These are phyloP conservation scores for Neodiprion fabricii DNA, from an alignment of 1,140 invertebrate genomes.

Conservation along the genomic window DNA sequence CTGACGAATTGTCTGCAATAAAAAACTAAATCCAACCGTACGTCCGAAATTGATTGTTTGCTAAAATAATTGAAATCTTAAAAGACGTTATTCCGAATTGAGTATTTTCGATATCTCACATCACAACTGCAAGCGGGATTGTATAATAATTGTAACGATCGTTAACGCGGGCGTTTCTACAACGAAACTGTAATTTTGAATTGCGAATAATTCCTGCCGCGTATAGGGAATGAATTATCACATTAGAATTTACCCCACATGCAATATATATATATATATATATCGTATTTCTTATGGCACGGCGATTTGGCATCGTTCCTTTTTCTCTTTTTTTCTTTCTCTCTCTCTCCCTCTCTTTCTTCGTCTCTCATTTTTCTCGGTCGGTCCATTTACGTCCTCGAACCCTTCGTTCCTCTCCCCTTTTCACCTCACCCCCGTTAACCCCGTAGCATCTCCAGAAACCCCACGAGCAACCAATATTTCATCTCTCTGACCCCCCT, in stretches of 20 bases:
- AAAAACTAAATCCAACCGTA: too few species aligned
- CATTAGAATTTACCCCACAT: neutral
- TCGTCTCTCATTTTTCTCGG: neutral
- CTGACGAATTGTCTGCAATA: too few species aligned
- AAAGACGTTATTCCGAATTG: too few species aligned
- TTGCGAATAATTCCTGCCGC: neutral
- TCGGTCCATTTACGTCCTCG: neutral
- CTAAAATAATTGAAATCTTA: too few species aligned
- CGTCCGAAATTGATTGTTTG: too few species aligned
- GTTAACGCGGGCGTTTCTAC: too few species aligned
- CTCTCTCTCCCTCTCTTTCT: neutral
- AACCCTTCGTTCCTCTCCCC: neutral
- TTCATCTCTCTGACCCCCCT: slow-evolving; percentile 12
- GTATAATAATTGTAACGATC: too few species aligned
- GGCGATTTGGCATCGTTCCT: neutral
- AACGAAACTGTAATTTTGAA: neutral
- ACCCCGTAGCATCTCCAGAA: too few species aligned
- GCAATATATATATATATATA: neutral
- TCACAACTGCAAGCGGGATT: too few species aligned
- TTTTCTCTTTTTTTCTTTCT: neutral
- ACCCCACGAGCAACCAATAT: slow-evolving; percentile 13
- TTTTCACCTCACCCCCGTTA: neutral
- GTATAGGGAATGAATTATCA: neutral
- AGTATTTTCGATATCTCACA: too few species aligned
- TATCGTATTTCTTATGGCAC: neutral